Evolutionary conservation across 2,797 vertebrate genomes (phyloP).

Genomic region (Dendrocincla tyrannina): DNA sequence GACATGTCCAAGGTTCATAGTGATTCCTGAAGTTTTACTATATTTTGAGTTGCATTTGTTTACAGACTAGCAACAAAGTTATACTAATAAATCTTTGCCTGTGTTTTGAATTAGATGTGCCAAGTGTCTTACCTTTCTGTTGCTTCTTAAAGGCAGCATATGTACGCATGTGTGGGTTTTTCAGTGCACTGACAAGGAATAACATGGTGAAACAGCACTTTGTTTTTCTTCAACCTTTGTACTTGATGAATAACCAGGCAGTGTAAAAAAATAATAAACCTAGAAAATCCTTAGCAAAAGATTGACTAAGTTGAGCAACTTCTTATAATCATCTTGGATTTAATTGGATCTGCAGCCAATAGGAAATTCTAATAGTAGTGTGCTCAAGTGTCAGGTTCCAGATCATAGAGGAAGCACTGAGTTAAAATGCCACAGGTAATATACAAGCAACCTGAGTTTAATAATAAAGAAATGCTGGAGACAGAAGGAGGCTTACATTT

Average conservation of each 20-base stretch:
- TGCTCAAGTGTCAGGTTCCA: constrained; percentile 42
- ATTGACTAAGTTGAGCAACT: constrained; percentile 78
- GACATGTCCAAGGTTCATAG: not conserved
- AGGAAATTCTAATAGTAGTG: not conserved
- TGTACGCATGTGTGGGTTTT: constrained; percentile 31
- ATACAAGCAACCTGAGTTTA: not conserved
- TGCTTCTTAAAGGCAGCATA: constrained; percentile 17
- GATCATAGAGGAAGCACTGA: not conserved
- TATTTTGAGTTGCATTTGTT: not conserved
- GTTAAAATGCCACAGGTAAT: not conserved
- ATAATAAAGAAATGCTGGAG: not conserved
- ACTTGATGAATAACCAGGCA: constrained; percentile 62
- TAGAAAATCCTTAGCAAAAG: constrained; percentile 77
- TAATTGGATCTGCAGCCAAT: constrained; percentile 59
- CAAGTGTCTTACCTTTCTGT: constrained; percentile 73
- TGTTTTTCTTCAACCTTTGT: constrained; percentile 77
- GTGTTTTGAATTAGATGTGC: not conserved
- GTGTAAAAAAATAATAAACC: constrained; percentile 38
- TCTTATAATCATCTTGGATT: constrained; percentile 58
- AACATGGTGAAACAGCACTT: constrained; percentile 43
- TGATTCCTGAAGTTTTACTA: not conserved
- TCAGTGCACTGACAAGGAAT: constrained; percentile 42
- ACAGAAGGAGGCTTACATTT: not conserved
- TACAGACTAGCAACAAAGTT: not conserved
- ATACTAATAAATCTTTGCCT: not conserved